Percentiles rank a stretch among this genome's conserved stretches.
Conservation (phyloP, 2,797 vertebrate species). For the Sibirionetta formosa region DNA sequence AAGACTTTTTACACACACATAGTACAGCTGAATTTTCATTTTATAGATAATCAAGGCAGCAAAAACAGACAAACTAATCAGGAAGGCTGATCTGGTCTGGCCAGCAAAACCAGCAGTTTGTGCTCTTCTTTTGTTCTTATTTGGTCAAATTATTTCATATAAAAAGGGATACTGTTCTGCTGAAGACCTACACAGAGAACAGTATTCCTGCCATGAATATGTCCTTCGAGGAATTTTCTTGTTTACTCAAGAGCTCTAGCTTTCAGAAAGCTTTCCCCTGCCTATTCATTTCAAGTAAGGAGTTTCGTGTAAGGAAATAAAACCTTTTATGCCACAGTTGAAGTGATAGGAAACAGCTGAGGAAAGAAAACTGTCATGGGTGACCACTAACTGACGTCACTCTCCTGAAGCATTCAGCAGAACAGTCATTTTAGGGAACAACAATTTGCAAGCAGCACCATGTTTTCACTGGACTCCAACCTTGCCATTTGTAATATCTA, state of each 20-base stretch:
- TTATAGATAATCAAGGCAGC: neutral
- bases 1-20: neutral
- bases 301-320: neutral
- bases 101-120: neutral
- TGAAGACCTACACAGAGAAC: neutral
- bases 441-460: neutral
- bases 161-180: neutral
- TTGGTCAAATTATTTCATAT: neutral
- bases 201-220: neutral
- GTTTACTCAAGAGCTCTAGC: neutral
- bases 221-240: neutral
- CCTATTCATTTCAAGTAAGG: neutral
- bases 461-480: slow-evolving; percentile 30
- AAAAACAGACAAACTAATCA: neutral
- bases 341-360: neutral
- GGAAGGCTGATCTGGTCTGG: neutral
- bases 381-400: slow-evolving; percentile 47
- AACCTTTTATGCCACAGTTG: neutral
- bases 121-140: neutral
- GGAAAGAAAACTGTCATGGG: slow-evolving; percentile 12
- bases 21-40: neutral
- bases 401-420: neutral
- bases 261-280: neutral
- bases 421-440: slow-evolving; percentile 28
- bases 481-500: slow-evolving; percentile 24